Evolutionary conservation across 2,888 invertebrate species (phyloP).

Genomic region (Dryadula phaetusa): DNA sequence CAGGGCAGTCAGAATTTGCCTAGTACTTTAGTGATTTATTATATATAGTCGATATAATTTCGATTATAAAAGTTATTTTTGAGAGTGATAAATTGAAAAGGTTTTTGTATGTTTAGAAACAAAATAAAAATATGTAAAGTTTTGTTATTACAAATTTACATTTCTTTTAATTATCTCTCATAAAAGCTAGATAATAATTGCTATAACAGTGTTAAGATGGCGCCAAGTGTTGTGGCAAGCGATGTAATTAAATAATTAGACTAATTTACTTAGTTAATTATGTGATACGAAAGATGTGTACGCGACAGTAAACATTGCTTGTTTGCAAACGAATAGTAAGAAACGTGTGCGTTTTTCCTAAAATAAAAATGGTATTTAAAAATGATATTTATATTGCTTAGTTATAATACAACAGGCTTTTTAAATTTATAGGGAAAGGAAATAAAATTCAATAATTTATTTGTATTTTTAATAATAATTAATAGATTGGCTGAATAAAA

Average conservation of each 20-base stretch:
- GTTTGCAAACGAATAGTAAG: not conserved
- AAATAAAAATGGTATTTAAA: not conserved
- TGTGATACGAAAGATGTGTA: slow-evolving; percentile 21
- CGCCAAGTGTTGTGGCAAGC: slow-evolving; percentile 18
- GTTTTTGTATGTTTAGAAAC: too few species aligned
- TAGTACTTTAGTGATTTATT: too few species aligned
- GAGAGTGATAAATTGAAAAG: too few species aligned
- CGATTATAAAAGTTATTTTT: too few species aligned
- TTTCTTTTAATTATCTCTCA: not conserved
- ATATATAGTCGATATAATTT: too few species aligned
- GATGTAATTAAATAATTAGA: slow-evolving; percentile 31
- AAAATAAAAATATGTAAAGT: too few species aligned
- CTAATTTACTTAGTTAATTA: slow-evolving; percentile 30
- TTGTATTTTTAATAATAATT: too few species aligned
- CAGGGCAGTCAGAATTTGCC: too few species aligned
- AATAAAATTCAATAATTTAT: too few species aligned
- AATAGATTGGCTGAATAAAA: not conserved
- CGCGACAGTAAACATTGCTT: slow-evolving; percentile 1
- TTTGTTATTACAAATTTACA: too few species aligned
- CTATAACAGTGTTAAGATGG: slow-evolving; percentile 19
- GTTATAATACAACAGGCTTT: too few species aligned
- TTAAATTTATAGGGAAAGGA: too few species aligned
- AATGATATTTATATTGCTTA: not conserved
- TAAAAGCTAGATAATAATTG: slow-evolving; percentile 3
- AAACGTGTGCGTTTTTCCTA: not conserved